Evolutionary conservation across 53 echinoderm and acorn worm species (phyloP), one percentile per base, ranked within the genome.

Genomic region (Holothuria scabra): DNA sequence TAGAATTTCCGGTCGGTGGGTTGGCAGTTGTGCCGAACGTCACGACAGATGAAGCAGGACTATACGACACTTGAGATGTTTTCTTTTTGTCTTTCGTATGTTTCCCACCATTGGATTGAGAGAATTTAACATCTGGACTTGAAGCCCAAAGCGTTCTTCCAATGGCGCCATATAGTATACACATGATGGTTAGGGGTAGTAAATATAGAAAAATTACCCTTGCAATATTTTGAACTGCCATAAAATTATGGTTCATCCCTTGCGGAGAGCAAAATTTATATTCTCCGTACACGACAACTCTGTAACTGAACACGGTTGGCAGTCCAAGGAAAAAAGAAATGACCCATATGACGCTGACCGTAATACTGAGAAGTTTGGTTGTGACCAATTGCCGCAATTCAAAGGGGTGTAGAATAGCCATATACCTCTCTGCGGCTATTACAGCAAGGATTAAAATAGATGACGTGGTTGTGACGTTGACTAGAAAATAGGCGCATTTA

Each of bases 371-470:
- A 16, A 93, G 87, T 26, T 76, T 82, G 1, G 88, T 87, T 13
- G 96, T 96, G 13, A 96, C 69, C 56, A 96, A 84, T 48, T 87
- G 72, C 16, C 90, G 84, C 4, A 91, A 88, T 58, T 93, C 91
- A 28, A 96, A 89, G 4, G 96, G 96, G 46, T 93, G 88, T 9
- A 93, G 78, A 16, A 96, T 96, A 16, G 93, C 96, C 80, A 96
- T 93, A 80, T 89, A 96, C 2, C 96, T 82, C 86, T 96, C 96
- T 12, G 88, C 88, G 8, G 96, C 91, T 21, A 96, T 96, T 34
- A 91, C 93, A 14, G 90, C 91, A 35, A 96, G 80, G 60, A 96
- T 90, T 34, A 93, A 60, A 14, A 96, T 91, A 2, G 96, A 96
- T 0, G 93, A 90, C 11, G 87, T 90, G 13, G 96, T 90, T 14